Conservation (phyloP, 1,140 invertebrate species). For the Papilio xuthus region DNA sequence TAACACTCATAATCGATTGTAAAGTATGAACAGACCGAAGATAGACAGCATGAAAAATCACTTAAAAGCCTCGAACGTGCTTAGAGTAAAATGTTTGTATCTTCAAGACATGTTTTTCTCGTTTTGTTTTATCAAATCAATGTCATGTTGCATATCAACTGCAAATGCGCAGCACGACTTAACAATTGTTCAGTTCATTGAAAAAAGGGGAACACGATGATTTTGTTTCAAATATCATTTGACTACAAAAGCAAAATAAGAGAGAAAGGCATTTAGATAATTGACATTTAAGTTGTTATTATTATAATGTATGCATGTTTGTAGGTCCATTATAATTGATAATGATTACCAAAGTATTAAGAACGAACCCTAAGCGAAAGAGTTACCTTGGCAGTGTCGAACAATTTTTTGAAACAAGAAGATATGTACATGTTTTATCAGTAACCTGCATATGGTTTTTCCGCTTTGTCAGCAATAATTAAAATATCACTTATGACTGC, state of each 20-base stretch:
- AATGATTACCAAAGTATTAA: too few species aligned
- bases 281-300: background rate
- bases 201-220: background rate
- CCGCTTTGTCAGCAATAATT: too few species aligned
- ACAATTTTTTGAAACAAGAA: background rate
- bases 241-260: background rate
- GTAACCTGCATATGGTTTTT: too few species aligned
- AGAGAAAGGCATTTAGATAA: background rate
- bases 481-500: background rate
- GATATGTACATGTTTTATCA: background rate
- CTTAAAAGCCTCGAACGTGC: constrained; percentile 44
- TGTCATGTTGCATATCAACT: background rate
- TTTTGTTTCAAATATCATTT: background rate
- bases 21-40: constrained; percentile 37
- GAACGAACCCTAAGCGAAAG: too few species aligned
- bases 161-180: background rate
- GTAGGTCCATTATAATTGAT: too few species aligned
- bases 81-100: constrained; percentile 31
- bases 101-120: constrained; percentile 40
- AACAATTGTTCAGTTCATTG: background rate
- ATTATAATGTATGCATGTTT: background rate
- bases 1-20: constrained; percentile 9
- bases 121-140: constrained; percentile 32
- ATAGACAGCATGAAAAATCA: constrained; percentile 51
- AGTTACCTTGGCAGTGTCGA: background rate